Evolutionary conservation across 2,888 invertebrate genomes (phyloP), one percentile per base, ranked within the genome.

Genomic region (Sphinx pinastri): DNA sequence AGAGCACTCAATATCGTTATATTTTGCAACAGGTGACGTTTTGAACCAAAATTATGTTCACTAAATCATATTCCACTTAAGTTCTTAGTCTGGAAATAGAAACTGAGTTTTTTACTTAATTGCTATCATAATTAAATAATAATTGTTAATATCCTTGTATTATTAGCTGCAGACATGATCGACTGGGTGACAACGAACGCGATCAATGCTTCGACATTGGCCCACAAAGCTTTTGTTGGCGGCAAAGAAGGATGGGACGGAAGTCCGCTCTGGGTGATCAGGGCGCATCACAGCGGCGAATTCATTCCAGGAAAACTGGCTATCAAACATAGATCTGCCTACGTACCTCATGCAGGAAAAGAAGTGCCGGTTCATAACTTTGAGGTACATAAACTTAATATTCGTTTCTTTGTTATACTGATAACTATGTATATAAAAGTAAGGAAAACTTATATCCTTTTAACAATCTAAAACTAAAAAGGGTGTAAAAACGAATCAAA

Each of bases 221-320:
- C 84, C 3, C 83, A 84, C 45, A 84, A 83, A 45, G 94, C 94
- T 0, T 85, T 89, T 12, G 84, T 89, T 0, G 93, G 84, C 1
- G 94, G 94, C 5, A 87, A 81, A 67, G 94, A 94, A 73, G 93
- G 87, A 0, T 91, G 92, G 90, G 94, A 94, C 72, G 80, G 85
- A 14, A 94, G 91, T 73, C 93, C 93, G 0, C 80, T 94, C 10
- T 94, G 93, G 88, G 80, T 91, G 8, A 93, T 94, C 73, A 85
- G 94, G 70, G 87, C 93, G 0, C 89, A 91, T 58, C 88, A 92
- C 74, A 85, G 84, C 49, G 93, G 92, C 13, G 90, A 92, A 66
- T 79, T 91, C 0, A 75, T 94, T 6, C 93, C 93, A 0, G 94
- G 94, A 2, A 94, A 94, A 72, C 79, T 94, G 25, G 89, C 92